phyloP scores from a whole-genome alignment of 2,888 invertebrate species.

The Vesta saturnalis region DNA sequence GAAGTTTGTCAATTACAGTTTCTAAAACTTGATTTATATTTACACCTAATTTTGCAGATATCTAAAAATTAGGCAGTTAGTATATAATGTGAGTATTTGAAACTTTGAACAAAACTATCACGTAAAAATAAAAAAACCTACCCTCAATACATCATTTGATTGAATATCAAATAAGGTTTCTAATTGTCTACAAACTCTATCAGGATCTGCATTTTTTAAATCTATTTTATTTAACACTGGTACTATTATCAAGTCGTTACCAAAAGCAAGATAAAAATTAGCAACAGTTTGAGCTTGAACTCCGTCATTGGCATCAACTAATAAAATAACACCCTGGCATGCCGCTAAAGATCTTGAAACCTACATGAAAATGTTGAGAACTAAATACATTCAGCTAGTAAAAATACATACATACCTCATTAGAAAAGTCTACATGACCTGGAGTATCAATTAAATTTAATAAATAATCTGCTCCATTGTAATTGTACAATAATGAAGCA shows the following conservation, averaged over 20 bases:
- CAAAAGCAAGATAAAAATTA: slow-evolving; percentile 92
- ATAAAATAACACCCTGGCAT: slow-evolving; percentile 93
- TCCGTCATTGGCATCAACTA: slow-evolving; percentile 96
- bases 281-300: slow-evolving; percentile 98
- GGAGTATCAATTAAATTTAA: slow-evolving; percentile 98
- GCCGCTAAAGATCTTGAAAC: slow-evolving; percentile 88
- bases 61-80: slow-evolving; percentile 61
- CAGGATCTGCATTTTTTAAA: slow-evolving; percentile 89
- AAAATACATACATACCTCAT: slow-evolving; percentile 74
- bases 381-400: neutral
- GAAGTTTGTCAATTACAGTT: slow-evolving; percentile 81
- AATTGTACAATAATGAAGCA: slow-evolving; percentile 83
- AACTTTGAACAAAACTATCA: neutral
- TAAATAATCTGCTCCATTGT: slow-evolving; percentile 77
- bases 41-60: slow-evolving; percentile 92
- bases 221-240: slow-evolving; percentile 98
- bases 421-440: slow-evolving; percentile 97
- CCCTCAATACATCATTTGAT: slow-evolving; percentile 76
- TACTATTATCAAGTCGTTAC: slow-evolving; percentile 81
- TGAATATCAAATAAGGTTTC: slow-evolving; percentile 84
- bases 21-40: slow-evolving; percentile 82
- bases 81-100: neutral
- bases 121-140: slow-evolving; percentile 54
- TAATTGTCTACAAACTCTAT: slow-evolving; percentile 81
- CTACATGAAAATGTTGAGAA: slow-evolving; percentile 56